phyloP scores from a whole-genome alignment of 64 coral and sea anemone species.

The Astreopora myriophthalma region DNA sequence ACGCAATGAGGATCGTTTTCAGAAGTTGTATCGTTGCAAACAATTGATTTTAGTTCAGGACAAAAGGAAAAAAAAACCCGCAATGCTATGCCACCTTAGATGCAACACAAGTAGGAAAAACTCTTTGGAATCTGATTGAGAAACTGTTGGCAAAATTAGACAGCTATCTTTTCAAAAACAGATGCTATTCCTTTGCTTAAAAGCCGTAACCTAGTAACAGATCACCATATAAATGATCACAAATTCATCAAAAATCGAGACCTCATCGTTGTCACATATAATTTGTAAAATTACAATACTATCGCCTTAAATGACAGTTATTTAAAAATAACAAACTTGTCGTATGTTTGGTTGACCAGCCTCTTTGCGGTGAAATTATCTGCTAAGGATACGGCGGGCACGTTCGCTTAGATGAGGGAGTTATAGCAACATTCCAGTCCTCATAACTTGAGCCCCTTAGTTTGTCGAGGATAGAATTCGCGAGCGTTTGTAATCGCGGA shows the following conservation, averaged over 20 bases:
- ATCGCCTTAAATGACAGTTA: neutral
- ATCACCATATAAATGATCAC: neutral
- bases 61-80: neutral
- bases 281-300: neutral
- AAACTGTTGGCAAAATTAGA: neutral
- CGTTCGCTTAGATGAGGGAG: neutral
- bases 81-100: neutral
- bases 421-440: neutral
- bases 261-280: neutral
- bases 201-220: neutral
- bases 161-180: neutral
- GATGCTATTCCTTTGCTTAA: neutral
- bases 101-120: neutral
- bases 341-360: neutral
- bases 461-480: neutral
- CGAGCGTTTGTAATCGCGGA: neutral
- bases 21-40: neutral
- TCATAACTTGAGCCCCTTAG: neutral
- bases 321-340: constrained; percentile 31
- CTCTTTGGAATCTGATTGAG: neutral
- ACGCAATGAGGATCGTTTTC: neutral
- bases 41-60: neutral
- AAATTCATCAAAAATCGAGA: neutral
- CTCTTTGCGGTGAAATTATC: neutral
- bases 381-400: neutral